Evolutionary conservation across 2,888 invertebrate genomes (phyloP).

Genomic region (Trichopria drosophilae): DNA sequence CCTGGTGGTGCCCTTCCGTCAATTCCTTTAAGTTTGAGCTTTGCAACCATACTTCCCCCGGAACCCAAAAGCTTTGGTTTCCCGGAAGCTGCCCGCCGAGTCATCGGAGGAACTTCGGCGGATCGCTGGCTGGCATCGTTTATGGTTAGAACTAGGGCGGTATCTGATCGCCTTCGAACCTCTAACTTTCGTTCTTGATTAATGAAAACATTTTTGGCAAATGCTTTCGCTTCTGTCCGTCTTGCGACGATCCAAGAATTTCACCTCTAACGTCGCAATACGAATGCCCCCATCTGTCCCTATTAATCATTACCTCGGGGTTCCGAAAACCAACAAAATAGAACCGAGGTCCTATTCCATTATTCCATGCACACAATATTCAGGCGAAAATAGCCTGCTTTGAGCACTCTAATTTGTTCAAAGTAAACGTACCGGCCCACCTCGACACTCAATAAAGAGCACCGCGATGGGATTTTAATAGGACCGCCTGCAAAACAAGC

Average conservation of each 20-base stretch:
- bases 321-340: constrained; percentile 67
- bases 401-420: constrained; percentile 71
- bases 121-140: constrained; percentile 63
- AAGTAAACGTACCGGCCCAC: constrained; percentile 65
- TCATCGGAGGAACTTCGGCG: constrained; percentile 64
- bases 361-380: constrained; percentile 67
- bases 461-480: constrained; percentile 50
- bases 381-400: constrained; percentile 63
- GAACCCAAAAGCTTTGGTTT: constrained; percentile 70
- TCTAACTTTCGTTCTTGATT: constrained; percentile 71
- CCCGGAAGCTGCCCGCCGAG: constrained; percentile 61
- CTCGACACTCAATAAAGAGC: constrained; percentile 58
- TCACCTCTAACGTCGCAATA: constrained; percentile 69
- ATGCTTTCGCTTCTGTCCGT: constrained; percentile 69
- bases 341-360: constrained; percentile 67
- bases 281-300: constrained; percentile 68
- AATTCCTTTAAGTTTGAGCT: constrained; percentile 67
- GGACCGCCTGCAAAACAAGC: constrained; percentile 39
- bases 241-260: constrained; percentile 68
- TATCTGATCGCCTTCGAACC: constrained; percentile 72
- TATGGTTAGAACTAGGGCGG: constrained; percentile 69
- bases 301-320: constrained; percentile 66
- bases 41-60: constrained; percentile 69
- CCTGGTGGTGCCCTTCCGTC: constrained; percentile 74
- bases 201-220: constrained; percentile 72